Evolutionary conservation across 2,797 vertebrate genomes (phyloP), one percentile per base, ranked within the genome.

Genomic region (Atherinosoma microstoma): DNA sequence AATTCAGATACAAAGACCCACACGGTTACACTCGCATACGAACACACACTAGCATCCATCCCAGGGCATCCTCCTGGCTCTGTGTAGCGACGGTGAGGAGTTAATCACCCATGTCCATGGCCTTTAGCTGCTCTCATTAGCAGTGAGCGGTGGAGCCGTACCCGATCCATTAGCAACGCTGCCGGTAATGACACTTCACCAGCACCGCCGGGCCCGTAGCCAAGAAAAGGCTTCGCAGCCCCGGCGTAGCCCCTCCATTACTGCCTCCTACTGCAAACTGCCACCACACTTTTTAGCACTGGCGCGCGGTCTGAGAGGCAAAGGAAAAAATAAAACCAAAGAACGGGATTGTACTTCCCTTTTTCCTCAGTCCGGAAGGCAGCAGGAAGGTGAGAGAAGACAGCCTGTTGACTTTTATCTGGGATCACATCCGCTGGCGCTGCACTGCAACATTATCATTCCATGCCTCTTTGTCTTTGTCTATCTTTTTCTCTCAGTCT

Each of bases 81-180:
- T 82, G 93, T 87, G 86, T 66, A 79, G 83, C 67, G 38, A 73
- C 64, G 73, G 89, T 80, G 86, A 89, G 84, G 90, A 91, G 90
- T 93, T 93, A 96, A 96, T 95, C 93, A 95, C 93, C 90, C 91
- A 84, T 94, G 94, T 93, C 94, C 93, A 83, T 94, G 92, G 92
- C 92, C 94, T 96, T 96, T 95, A 94, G 92, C 92, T 96, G 92
- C 93, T 96, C 93, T 96, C 95, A 95, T 96, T 96, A 96, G 94
- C 88, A 84, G 92, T 92, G 94, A 94, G 90, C 92, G 94, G 94
- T 94, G 92, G 86, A 89, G 91, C 91, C 92, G 84, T 95, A 92
- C 87, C 93, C 90, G 91, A 94, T 96, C 94, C 94, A 96, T 96
- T 95, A 93, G 94, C 92, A 83, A 91, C 89, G 82, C 86, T 90